Evolutionary conservation across 2,888 invertebrate genomes (phyloP).

Genomic region (Automeris io): DNA sequence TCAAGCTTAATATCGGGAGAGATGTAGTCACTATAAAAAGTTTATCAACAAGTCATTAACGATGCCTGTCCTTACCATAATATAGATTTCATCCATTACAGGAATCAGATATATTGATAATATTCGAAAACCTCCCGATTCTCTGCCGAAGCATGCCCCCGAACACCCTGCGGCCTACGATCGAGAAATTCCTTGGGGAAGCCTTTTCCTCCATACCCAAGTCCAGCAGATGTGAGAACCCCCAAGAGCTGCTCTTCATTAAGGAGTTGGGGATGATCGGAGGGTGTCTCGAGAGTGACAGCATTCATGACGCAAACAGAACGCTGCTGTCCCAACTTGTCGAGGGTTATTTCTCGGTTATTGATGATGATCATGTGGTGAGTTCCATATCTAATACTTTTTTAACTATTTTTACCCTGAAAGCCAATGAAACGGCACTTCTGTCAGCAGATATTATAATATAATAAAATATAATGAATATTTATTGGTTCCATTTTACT

Average conservation of each 20-base stretch:
- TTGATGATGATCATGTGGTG: slow-evolving; percentile 63
- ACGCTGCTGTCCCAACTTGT: slow-evolving; percentile 64
- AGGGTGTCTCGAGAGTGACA: slow-evolving; percentile 61
- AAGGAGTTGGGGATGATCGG: slow-evolving; percentile 45
- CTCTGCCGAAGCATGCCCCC: slow-evolving; percentile 78
- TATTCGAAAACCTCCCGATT: slow-evolving; percentile 71
- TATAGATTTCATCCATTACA: slow-evolving; percentile 33
- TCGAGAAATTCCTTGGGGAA: slow-evolving; percentile 65
- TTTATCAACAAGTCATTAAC: too few species aligned
- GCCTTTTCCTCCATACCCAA: slow-evolving; percentile 32
- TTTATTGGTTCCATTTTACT: too few species aligned
- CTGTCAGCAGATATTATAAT: too few species aligned
- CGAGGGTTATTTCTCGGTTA: slow-evolving; percentile 59
- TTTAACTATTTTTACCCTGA: too few species aligned
- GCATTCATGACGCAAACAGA: slow-evolving; percentile 79
- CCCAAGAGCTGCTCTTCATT: slow-evolving; percentile 31
- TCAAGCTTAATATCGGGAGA: too few species aligned
- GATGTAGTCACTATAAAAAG: not conserved
- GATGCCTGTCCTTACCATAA: too few species aligned
- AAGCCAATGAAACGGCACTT: too few species aligned
- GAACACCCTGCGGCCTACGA: slow-evolving; percentile 68
- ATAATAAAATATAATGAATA: too few species aligned
- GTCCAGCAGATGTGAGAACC: slow-evolving; percentile 16
- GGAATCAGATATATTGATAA: slow-evolving; percentile 60
- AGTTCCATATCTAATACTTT: too few species aligned